Evolutionary conservation across 2,888 invertebrate species (phyloP).

Genomic region (Ditula angustiorana): DNA sequence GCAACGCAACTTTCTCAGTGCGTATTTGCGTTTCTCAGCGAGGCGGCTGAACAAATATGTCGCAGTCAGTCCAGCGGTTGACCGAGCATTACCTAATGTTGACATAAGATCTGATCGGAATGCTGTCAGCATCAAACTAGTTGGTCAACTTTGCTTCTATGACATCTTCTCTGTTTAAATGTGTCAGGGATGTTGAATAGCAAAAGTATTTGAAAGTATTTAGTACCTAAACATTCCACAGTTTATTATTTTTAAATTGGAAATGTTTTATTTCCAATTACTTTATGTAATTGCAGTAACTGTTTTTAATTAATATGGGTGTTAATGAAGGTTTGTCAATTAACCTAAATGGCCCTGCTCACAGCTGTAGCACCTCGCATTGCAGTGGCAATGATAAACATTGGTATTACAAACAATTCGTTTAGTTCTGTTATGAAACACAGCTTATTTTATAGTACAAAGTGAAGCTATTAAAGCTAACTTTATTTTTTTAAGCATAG

Average conservation of each 20-base stretch:
- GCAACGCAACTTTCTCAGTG: conserved; percentile 39
- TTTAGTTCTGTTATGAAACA: not conserved
- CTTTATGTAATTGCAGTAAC: conserved; percentile 11
- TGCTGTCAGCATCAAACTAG: conserved; percentile 54
- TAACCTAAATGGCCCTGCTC: conserved; percentile 1
- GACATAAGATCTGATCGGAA: conserved; percentile 71
- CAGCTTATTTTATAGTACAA: too few species aligned
- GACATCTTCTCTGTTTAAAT: conserved; percentile 30
- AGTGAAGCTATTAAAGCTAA: too few species aligned
- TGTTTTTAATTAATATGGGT: conserved; percentile 1
- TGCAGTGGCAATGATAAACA: not conserved
- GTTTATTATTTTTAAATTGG: conserved; percentile 1
- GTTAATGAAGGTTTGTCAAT: conserved; percentile 1
- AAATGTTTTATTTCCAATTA: not conserved
- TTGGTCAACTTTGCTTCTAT: conserved; percentile 40
- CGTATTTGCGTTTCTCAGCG: conserved; percentile 64
- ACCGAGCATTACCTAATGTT: conserved; percentile 66
- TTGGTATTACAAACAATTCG: not conserved
- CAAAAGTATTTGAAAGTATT: not conserved
- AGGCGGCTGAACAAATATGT: conserved; percentile 69
- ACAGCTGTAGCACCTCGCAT: not conserved
- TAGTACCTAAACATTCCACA: not conserved
- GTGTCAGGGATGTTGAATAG: conserved; percentile 29
- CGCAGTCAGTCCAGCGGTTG: conserved; percentile 74
- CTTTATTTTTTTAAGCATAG: too few species aligned